Evolutionary conservation across 2,113 vertebrate genomes (phyloP).

Genomic region (Mormoops blainvillei): DNA sequence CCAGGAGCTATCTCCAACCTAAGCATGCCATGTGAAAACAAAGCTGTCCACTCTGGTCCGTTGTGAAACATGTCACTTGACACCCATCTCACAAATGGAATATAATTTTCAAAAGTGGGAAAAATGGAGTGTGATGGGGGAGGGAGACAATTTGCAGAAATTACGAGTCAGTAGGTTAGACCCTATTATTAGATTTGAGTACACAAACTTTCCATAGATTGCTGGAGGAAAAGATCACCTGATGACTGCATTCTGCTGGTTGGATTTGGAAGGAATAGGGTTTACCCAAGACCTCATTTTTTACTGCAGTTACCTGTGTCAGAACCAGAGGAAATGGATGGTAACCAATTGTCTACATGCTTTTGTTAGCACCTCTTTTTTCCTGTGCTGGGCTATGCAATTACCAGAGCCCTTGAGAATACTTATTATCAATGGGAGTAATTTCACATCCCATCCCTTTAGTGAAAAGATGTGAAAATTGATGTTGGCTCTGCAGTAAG

Average conservation of each 20-base stretch:
- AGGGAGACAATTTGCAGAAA: background rate
- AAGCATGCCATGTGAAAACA: background rate
- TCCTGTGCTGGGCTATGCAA: background rate
- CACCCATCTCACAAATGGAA: constrained; percentile 7
- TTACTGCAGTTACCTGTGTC: constrained; percentile 18
- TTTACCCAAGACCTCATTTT: constrained; percentile 15
- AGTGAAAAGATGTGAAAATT: constrained; percentile 52
- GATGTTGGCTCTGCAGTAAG: constrained; percentile 36
- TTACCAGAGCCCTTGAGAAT: constrained; percentile 45
- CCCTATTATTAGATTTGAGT: background rate
- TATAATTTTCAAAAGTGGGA: background rate
- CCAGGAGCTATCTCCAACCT: background rate
- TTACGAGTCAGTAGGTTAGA: background rate
- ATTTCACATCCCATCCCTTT: constrained; percentile 62
- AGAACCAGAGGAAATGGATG: constrained; percentile 39
- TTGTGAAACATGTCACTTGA: constrained; percentile 20
- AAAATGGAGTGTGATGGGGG: background rate
- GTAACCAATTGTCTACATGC: constrained; percentile 39
- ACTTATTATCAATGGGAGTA: constrained; percentile 43
- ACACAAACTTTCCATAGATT: background rate
- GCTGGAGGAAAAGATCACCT: constrained; percentile 13
- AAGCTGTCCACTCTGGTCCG: background rate
- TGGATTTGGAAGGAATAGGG: background rate
- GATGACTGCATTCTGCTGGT: background rate
- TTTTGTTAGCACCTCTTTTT: constrained; percentile 53